Percentiles rank a stretch among this genome's conserved stretches.
Conservation (phyloP, 2,888 invertebrate species). For the Acanthoscelides obtectus region DNA sequence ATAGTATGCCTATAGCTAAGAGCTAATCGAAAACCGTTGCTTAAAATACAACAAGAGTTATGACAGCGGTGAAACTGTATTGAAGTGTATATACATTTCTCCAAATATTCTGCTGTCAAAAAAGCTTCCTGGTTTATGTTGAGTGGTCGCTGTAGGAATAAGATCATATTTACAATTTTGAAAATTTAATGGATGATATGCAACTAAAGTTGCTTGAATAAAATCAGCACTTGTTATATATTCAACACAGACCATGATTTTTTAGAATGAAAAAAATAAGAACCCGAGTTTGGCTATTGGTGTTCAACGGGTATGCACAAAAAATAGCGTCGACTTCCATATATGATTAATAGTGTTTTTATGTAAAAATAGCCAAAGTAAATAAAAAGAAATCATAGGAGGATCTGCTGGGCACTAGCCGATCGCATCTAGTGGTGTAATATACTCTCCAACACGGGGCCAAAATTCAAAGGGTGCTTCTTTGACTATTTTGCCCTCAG, state of each 20-base stretch:
- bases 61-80: too few species aligned
- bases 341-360: conserved; percentile 8
- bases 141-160: background rate
- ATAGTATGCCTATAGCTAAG: too few species aligned
- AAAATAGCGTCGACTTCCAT: conserved; percentile 41
- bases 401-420: background rate
- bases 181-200: background rate
- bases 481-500: too few species aligned
- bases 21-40: too few species aligned
- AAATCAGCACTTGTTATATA: conserved; percentile 29
- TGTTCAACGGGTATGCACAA: conserved; percentile 42
- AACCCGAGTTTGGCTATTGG: conserved; percentile 23
- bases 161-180: background rate
- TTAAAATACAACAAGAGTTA: too few species aligned
- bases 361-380: conserved; percentile 4
- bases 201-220: background rate
- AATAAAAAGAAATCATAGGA: conserved; percentile 4
- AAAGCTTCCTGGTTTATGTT: too few species aligned
- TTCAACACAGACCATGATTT: conserved; percentile 4
- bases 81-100: too few species aligned
- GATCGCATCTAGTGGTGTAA: too few species aligned
- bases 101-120: too few species aligned
- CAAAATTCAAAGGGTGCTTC: too few species aligned
- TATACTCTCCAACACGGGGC: too few species aligned
- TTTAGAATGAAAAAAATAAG: background rate